Base-by-base conservation (phyloP, 1,140 invertebrate genomes). In the Bombus balteatus region DNA sequence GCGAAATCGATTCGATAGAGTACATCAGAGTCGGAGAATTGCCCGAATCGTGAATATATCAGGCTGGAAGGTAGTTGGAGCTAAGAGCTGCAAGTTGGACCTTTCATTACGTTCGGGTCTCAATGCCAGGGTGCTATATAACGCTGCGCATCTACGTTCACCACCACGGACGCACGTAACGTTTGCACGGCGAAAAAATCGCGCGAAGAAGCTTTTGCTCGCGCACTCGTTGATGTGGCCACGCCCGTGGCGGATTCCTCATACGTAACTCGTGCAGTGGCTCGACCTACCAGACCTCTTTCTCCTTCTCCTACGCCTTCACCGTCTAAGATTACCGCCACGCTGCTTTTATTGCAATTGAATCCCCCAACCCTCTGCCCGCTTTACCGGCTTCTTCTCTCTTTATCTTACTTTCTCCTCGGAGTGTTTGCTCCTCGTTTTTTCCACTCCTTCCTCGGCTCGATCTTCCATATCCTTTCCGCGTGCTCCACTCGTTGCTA, bases 181-280 rank as follows among this genome's bases (percentile, higher is more conserved):
- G 79, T 78, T 76, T 66, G 28, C 57, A 39, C 79, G 87, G 85
- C 41, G 87, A 87, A 89, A 89, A 92, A 93, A 90, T 85, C 81
- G 83, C 73, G 84, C 77, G 88, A 89, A 90, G 88, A 91, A 93
- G 90, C 91, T 91, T 90, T 81, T 53, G 82, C 81, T 86, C 86
- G 92, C 91, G 91, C 88, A 91, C 91, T 94, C 93, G 92, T 92
- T 92, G 91, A 94, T 92, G 92, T 95, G 87, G 94, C 94, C 95
- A 95, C 95, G 94, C 94, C 95, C 94, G 94, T 95, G 92, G 94
- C 94, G 92, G 93, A 95, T 94, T 95, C 94, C 94, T 94, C 94
- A 94, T 95, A 95, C 94, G 94, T 95, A 95, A 95, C 94, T 94
- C 94, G 94, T 94, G 93, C 94, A 89, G 94, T 95, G 94, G 94